Evolutionary conservation across 2,888 invertebrate species (phyloP).

Genomic region (Tipula confusa): DNA sequence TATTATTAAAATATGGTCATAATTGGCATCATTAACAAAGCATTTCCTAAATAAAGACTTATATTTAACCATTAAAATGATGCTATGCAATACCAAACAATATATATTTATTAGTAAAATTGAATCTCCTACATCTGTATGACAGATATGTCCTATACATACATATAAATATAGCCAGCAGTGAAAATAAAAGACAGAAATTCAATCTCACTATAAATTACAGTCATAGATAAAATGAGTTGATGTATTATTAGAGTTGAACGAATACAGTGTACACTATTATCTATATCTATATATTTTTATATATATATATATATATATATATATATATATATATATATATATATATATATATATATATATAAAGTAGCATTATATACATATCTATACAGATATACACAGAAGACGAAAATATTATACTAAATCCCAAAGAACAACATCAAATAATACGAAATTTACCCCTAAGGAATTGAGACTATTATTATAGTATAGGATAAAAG

Average conservation of each 20-base stretch:
- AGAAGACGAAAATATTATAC: background rate
- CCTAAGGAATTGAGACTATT: slow-evolving; percentile 20
- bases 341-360: background rate
- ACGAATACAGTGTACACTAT: background rate
- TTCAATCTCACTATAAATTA: background rate
- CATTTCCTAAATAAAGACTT: too few species aligned
- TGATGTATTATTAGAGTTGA: background rate
- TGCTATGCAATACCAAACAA: too few species aligned
- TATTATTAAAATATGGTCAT: too few species aligned
- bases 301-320: background rate
- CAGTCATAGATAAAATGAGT: background rate
- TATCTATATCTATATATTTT: background rate
- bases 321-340: background rate
- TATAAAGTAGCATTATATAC: background rate
- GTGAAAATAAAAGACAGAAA: background rate
- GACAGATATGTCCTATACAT: background rate
- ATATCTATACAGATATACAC: background rate
- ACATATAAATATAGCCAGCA: background rate
- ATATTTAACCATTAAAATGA: too few species aligned
- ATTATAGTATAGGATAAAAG: background rate
- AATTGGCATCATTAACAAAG: too few species aligned
- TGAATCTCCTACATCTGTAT: too few species aligned
- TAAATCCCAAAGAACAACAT: background rate
- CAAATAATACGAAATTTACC: slow-evolving; percentile 13
- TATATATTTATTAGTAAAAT: too few species aligned